phyloP scores from a whole-genome alignment of 2,113 vertebrate species.

The Eleginops maclovinus region DNA sequence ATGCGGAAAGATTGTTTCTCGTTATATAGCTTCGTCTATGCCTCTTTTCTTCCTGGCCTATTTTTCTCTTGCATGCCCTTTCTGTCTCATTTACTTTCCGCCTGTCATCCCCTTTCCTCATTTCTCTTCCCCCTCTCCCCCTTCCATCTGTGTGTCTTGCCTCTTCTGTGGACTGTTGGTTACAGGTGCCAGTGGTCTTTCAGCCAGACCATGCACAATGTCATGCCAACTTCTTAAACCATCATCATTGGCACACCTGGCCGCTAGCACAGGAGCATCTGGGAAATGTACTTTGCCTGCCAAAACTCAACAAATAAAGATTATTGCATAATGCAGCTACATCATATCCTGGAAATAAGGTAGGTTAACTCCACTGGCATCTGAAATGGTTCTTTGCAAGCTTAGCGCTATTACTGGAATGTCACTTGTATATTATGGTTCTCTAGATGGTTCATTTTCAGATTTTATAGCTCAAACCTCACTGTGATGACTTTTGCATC shows the following conservation, averaged over 20 bases:
- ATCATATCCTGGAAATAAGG: slow-evolving; percentile 37
- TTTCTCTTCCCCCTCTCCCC: slow-evolving; percentile 14
- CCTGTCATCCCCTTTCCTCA: slow-evolving; percentile 30
- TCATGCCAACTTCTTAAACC: slow-evolving; percentile 49
- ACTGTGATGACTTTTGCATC: background rate
- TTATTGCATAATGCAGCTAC: slow-evolving; percentile 27
- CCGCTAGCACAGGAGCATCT: slow-evolving; percentile 59
- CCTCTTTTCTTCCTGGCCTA: slow-evolving; percentile 5
- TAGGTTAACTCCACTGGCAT: slow-evolving; percentile 22
- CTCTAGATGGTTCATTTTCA: background rate
- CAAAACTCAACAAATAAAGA: slow-evolving; percentile 55
- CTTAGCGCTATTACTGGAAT: slow-evolving; percentile 4
- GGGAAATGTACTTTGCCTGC: slow-evolving; percentile 48
- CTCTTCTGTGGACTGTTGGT: slow-evolving; percentile 27
- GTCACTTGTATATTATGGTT: background rate
- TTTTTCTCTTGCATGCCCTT: slow-evolving; percentile 26
- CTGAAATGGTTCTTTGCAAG: slow-evolving; percentile 19
- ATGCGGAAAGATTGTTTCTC: slow-evolving; percentile 19
- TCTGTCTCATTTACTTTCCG: slow-evolving; percentile 58
- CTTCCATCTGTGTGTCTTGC: slow-evolving; percentile 24
- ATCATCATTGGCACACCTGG: slow-evolving; percentile 60
- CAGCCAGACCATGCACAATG: slow-evolving; percentile 42
- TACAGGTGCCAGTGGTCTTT: slow-evolving; percentile 24
- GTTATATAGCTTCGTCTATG: slow-evolving; percentile 16
- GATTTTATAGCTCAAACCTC: background rate